phyloP scores from a whole-genome alignment of 2,888 invertebrate genomes.

The Selenia dentaria region DNA sequence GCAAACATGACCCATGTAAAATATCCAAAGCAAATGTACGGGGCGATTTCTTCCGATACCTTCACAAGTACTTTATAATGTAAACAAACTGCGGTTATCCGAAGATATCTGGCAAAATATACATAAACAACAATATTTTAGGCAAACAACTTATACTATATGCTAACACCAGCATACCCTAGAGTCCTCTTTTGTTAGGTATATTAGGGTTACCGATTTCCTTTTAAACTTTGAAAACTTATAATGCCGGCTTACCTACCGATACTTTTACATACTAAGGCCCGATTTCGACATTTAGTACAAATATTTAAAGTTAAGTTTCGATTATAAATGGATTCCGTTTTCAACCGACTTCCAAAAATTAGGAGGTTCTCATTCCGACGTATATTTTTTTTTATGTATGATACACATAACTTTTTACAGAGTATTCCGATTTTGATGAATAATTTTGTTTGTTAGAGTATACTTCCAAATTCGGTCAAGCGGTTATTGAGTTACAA shows the following conservation, averaged over 20 bases:
- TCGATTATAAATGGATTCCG: too few relatives aligned
- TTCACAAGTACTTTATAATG: conserved; percentile 6
- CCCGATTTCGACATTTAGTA: neutral
- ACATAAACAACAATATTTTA: conserved; percentile 80
- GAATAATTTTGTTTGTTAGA: too few relatives aligned
- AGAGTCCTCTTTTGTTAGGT: conserved; percentile 54
- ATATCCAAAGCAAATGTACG: neutral
- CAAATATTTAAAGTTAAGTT: neutral
- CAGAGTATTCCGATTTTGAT: too few relatives aligned
- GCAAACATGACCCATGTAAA: neutral
- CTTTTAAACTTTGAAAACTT: too few relatives aligned
- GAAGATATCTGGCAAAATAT: conserved; percentile 75
- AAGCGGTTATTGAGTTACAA: too few relatives aligned
- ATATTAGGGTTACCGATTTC: conserved; percentile 20
- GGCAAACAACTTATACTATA: conserved; percentile 75
- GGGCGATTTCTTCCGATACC: too few relatives aligned
- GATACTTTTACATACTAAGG: conserved; percentile 5
- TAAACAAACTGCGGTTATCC: conserved; percentile 73
- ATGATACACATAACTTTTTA: too few relatives aligned
- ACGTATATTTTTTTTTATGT: too few relatives aligned
- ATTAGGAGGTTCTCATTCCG: too few relatives aligned
- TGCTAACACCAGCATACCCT: conserved; percentile 62
- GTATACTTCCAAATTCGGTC: too few relatives aligned
- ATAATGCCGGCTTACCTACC: too few relatives aligned
- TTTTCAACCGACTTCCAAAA: too few relatives aligned